Base-by-base conservation (phyloP, 2,888 invertebrate species). In the Andricus curvator region DNA sequence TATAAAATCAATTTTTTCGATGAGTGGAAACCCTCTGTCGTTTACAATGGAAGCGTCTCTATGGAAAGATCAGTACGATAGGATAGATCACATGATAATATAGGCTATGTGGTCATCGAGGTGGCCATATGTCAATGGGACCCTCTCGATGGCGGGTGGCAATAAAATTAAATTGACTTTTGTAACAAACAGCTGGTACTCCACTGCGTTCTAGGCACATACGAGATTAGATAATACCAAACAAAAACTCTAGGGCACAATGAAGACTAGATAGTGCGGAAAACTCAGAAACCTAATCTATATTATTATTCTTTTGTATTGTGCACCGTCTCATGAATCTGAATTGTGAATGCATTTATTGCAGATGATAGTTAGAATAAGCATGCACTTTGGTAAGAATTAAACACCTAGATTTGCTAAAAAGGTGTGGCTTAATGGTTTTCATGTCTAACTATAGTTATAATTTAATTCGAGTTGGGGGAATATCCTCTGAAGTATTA, bases 141-240 rank as follows among this genome's bases (percentile, higher is more conserved):
- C 67, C 25, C 51, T 20, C 17, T 15, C 4, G 78, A 67, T 41
- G 3, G 17, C 17, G n/a, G 70, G 37, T 22, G 17, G 4, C 33
- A 77, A 77, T 77, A 65, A 77, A 66, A 77, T 65, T 29, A 56
- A 77, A 77, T 77, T 77, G 77, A 77, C n/a, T 11, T 37, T 37
- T 33, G n/a, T 62, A 37, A 25, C 29, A 20, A 77, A 77, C 77
- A 77, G 77, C 65, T 77, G 77, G 65, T 37, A 37, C 77, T 25
- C 11, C 13, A 11, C 60, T 9, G 22, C 22, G 22, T 13, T 62
- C 22, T 22, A 62, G 60, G 22, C 13, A 62, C 60, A 60, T 22
- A 22, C 22, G 13, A 60, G 60, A 62, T 62, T 62, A 62, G 60
- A 62, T 62, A 62, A 22, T 62, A 62, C 22, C n/a, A 62, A 62